phyloP scores from a whole-genome alignment of 2,113 vertebrate species.

The Myanophis thanlyinensis region DNA sequence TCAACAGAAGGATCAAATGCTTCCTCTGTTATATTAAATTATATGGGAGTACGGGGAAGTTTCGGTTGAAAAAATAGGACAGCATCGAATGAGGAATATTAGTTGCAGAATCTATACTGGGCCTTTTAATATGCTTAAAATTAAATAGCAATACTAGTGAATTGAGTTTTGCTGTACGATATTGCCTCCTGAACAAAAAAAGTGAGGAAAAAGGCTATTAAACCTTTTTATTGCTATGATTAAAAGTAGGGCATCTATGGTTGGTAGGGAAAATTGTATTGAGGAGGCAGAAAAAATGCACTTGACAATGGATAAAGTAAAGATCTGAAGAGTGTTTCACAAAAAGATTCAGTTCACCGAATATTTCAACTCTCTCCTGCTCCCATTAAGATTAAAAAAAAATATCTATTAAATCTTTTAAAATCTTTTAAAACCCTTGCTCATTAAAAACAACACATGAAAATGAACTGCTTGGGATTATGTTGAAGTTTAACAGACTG shows the following conservation, averaged over 20 bases:
- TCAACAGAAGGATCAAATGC: neutral
- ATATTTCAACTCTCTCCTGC: neutral
- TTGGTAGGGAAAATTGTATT: neutral
- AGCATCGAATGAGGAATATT: neutral
- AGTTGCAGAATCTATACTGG: neutral
- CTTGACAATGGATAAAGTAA: constrained; percentile 13
- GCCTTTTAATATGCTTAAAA: neutral
- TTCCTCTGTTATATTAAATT: neutral
- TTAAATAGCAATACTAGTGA: neutral
- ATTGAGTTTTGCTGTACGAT: neutral
- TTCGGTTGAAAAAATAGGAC: neutral
- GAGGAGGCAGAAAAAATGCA: neutral
- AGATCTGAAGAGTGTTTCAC: neutral
- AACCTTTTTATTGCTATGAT: constrained; percentile 13
- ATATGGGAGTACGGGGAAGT: neutral
- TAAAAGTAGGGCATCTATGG: neutral
- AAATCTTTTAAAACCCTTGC: neutral
- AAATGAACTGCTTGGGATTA: neutral
- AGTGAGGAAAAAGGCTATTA: neutral
- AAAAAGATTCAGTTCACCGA: neutral
- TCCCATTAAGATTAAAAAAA: rapidly evolving
- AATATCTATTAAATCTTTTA: neutral
- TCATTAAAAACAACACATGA: neutral
- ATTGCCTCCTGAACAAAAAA: neutral
- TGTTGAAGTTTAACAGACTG: neutral